Conservation (phyloP, 2,888 invertebrate genomes). For the Pollenia griseotomentosa region DNA sequence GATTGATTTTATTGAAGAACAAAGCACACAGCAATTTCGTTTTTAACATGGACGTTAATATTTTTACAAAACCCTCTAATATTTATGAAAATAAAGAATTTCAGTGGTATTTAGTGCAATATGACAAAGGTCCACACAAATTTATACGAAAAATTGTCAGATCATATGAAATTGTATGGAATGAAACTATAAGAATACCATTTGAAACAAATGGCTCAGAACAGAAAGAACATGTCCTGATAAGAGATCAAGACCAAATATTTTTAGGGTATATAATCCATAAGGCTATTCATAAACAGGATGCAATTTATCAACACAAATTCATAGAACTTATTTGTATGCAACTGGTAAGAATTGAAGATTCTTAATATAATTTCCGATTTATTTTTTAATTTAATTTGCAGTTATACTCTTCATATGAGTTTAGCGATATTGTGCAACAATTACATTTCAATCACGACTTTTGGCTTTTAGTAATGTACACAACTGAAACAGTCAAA, state of each 20-base stretch:
- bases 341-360: conserved; percentile 10
- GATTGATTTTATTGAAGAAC: too few relatives aligned
- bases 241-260: conserved; percentile 30
- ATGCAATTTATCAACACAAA: neutral
- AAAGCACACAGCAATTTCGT: too few relatives aligned
- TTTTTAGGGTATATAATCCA: conserved; percentile 46
- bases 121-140: conserved; percentile 32
- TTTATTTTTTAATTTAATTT: neutral
- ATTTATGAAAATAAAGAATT: neutral
- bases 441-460: conserved; percentile 28
- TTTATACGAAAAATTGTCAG: conserved; percentile 40
- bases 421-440: conserved; percentile 20
- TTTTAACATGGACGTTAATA: neutral
- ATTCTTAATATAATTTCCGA: neutral
- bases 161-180: conserved; percentile 36
- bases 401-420: conserved; percentile 3
- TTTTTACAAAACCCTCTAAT: conserved; percentile 12
- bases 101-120: conserved; percentile 56
- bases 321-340: conserved; percentile 4
- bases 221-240: conserved; percentile 21
- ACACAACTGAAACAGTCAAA: neutral
- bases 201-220: neutral
- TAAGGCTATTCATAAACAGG: conserved; percentile 9
- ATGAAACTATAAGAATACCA: neutral
- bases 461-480: conserved; percentile 44